These are phyloP conservation scores for Prunella fulvescens DNA, from an alignment of 2,113 vertebrate species.

Conservation along the genomic window DNA sequence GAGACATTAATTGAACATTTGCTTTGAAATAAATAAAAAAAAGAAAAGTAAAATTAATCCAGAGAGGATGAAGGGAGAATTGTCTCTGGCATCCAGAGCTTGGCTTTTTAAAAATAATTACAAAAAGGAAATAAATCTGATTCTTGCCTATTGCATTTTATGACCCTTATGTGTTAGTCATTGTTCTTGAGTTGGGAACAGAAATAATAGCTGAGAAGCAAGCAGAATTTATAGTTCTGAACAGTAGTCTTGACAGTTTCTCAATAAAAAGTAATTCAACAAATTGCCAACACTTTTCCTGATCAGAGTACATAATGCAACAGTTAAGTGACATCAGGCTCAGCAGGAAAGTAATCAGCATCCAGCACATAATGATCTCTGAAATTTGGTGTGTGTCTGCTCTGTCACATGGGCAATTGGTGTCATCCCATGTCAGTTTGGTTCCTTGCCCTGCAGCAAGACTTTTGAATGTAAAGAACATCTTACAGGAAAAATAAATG, in stretches of 20 bases:
- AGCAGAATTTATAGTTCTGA: constrained; percentile 9
- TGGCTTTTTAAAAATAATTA: not conserved
- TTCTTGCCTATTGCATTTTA: not conserved
- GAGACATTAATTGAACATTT: not conserved
- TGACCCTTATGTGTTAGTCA: not conserved
- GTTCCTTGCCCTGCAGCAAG: not conserved
- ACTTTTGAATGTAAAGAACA: not conserved
- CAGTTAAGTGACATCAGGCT: not conserved
- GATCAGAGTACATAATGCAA: constrained; percentile 12
- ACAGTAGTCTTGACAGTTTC: constrained; percentile 10
- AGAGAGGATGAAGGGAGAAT: not conserved
- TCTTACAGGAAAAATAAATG: not conserved
- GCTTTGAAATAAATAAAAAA: not conserved
- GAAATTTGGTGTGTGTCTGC: not conserved
- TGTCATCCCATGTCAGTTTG: not conserved
- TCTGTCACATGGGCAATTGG: not conserved
- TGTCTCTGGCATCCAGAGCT: not conserved
- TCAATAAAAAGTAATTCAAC: constrained; percentile 33
- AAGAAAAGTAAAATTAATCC: not conserved
- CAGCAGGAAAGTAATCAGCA: not conserved
- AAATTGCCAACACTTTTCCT: constrained; percentile 5
- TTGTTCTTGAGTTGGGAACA: not conserved
- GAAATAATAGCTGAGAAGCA: not conserved
- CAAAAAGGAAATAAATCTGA: not conserved
- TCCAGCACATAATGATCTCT: not conserved